These are phyloP conservation scores for Drosophila littoralis DNA, from an alignment of 1,140 invertebrate genomes.

Conservation along the genomic window DNA sequence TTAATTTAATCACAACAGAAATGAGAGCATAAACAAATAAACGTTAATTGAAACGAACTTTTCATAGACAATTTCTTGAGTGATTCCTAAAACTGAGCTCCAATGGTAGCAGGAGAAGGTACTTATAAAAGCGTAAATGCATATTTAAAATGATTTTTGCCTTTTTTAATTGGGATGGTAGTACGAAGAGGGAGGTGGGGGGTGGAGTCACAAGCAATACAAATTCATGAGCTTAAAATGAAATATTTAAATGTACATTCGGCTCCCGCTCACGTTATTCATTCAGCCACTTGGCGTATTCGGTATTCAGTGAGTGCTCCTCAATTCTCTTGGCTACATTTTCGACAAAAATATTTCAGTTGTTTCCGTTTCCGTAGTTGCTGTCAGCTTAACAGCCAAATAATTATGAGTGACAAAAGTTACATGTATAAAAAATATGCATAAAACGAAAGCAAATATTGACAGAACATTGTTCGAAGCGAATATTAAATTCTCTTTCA, in stretches of 20 bases:
- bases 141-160: slow-evolving; percentile 64
- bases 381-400: slow-evolving; percentile 71
- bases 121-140: slow-evolving; percentile 62
- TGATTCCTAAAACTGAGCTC: slow-evolving; percentile 24
- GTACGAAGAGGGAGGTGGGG: neutral
- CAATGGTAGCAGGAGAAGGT: slow-evolving; percentile 8
- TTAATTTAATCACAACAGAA: slow-evolving; percentile 73
- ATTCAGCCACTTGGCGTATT: slow-evolving; percentile 52
- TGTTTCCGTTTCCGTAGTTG: slow-evolving; percentile 75
- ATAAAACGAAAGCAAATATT: slow-evolving; percentile 43
- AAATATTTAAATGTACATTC: slow-evolving; percentile 71
- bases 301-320: slow-evolving; percentile 12
- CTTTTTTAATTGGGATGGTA: slow-evolving; percentile 24
- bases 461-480: slow-evolving; percentile 6
- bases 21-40: slow-evolving; percentile 62
- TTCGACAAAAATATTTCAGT: slow-evolving; percentile 75
- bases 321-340: slow-evolving; percentile 48
- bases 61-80: slow-evolving; percentile 38
- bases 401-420: slow-evolving; percentile 82
- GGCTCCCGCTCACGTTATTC: slow-evolving; percentile 21
- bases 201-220: slow-evolving; percentile 42
- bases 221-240: slow-evolving; percentile 77
- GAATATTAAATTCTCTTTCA: slow-evolving; percentile 38
- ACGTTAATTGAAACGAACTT: slow-evolving; percentile 54
- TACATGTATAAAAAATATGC: slow-evolving; percentile 62